Evolutionary conservation across 2,888 invertebrate species (phyloP), one percentile per base, ranked within the genome.

Genomic region (Drosophila picticornis): DNA sequence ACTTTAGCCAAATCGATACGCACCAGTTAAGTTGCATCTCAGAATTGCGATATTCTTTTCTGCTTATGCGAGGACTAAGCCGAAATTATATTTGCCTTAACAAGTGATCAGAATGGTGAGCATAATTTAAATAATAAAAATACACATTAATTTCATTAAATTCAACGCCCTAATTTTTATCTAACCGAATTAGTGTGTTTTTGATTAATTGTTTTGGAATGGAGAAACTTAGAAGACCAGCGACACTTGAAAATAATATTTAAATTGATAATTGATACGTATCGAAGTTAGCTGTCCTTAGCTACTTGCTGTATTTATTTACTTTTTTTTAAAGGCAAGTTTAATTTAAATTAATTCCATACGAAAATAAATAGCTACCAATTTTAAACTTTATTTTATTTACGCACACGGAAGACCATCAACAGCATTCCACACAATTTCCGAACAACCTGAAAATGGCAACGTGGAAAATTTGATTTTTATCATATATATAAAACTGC

Each of bases 1-100:
- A 72, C 2, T 70, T 81, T 74, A 62, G 72, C 66, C 60, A 67
- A 67, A 36, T 58, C 46, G 36, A 32, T 7, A 48, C 58, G 34
- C 75, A 89, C 82, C 89, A 89, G 81, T 86, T 89, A 72, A 74
- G 70, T 60, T 52, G 46, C 52, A 52, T 29, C 31, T 52, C 29
- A 32, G 38, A 70, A 66, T 32, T 57, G 50, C 32, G 27, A 59
- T 25, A 65, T 40, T 57, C 62, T 4, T 22, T 2, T 7, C 19
- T 7, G 56, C 31, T 77, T 53, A 55, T 69, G 48, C 64, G 31
- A 43, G 27, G 34, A 71, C 0, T 22, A 43, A 43, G 2, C 11
- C 5, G 22, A 22, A 22, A 22, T 7, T 46, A 7, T 2, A 13
- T 46, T 22, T 46, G 46, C 7, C 7, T 16, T 22, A 4, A 25